Percentiles rank a stretch among this genome's conserved stretches.
These are phyloP conservation scores for Pseudorectes ferrugineus DNA, from an alignment of 2,113 vertebrate species.

Conservation along the genomic window DNA sequence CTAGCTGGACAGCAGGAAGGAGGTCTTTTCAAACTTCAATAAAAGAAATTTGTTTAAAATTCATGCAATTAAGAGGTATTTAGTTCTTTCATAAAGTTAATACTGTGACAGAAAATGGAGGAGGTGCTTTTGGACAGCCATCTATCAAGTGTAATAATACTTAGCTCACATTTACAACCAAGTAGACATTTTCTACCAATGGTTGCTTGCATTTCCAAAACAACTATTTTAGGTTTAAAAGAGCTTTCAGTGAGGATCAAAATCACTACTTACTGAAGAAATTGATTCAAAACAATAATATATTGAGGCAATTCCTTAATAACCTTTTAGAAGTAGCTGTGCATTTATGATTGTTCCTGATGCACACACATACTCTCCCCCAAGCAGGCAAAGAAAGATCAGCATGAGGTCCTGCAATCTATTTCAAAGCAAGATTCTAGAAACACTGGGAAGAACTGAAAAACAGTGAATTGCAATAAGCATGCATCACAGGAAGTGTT, in stretches of 20 bases:
- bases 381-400: not conserved
- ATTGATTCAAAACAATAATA: not conserved
- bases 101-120: not conserved
- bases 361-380: fast-evolving
- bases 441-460: not conserved
- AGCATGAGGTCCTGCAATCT: not conserved
- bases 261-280: not conserved
- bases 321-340: not conserved
- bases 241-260: not conserved
- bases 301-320: not conserved
- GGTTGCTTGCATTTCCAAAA: not conserved
- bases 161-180: not conserved
- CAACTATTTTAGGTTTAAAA: not conserved
- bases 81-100: not conserved
- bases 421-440: not conserved
- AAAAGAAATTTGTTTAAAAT: not conserved
- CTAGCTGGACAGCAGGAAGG: not conserved
- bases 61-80: not conserved
- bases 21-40: not conserved
- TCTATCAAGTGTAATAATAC: not conserved
- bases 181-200: not conserved
- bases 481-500: not conserved
- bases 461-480: not conserved
- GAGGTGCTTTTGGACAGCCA: not conserved
- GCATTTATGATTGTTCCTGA: not conserved